These are phyloP conservation scores for Heliocidaris erythrogramma DNA, from an alignment of 35 echinoderm and acorn worm species.

Conservation along the genomic window DNA sequence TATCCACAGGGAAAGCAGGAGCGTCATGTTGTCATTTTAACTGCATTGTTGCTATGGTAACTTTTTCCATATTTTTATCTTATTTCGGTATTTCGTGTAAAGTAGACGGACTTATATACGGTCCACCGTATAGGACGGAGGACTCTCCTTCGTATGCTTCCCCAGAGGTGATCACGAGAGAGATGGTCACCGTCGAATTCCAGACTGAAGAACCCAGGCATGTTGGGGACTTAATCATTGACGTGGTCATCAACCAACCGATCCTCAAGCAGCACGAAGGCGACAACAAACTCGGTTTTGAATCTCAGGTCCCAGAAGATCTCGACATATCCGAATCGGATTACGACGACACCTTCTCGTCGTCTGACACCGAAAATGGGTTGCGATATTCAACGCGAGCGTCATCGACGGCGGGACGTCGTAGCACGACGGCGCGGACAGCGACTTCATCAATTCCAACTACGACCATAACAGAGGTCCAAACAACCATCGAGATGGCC, in stretches of 20 bases:
- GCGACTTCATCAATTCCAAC: background rate
- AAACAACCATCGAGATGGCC: background rate
- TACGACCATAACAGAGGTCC: background rate
- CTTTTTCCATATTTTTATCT: too few relatives aligned
- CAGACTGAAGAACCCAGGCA: background rate
- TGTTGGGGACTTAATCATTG: background rate
- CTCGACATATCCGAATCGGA: constrained; percentile 22
- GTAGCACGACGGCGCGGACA: background rate
- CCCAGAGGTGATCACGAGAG: background rate
- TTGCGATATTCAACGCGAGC: background rate
- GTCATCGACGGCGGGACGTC: background rate
- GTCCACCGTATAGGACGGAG: constrained; percentile 14
- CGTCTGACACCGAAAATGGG: constrained; percentile 23
- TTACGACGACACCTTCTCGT: background rate
- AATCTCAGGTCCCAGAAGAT: constrained; percentile 17
- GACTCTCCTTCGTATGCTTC: background rate
- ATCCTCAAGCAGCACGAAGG: constrained; percentile 24
- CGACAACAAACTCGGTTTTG: constrained; percentile 18
- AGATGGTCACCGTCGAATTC: background rate
- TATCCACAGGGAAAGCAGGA: too few relatives aligned
- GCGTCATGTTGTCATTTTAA: too few relatives aligned
- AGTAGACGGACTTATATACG: background rate
- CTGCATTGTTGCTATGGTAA: too few relatives aligned
- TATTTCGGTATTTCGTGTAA: background rate
- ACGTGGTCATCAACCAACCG: background rate